Evolutionary conservation across 2,888 invertebrate genomes (phyloP), one percentile per base, ranked within the genome.

Genomic region (Eremobia ochroleuca): DNA sequence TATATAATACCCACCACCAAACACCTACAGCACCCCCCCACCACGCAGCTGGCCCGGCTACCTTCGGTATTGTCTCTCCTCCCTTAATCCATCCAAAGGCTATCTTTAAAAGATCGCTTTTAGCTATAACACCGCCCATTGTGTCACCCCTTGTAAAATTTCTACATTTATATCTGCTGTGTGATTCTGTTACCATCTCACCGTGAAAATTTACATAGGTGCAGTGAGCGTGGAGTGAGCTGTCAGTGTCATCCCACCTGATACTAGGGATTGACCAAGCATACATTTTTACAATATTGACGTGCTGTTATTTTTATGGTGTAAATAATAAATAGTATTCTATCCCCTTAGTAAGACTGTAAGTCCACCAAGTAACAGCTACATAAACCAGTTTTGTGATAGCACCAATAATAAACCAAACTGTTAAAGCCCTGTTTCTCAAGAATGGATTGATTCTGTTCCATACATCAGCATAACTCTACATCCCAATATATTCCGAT

Each of bases 401-500:
- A 46, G 11, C 40, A 40, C 2, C 25, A 37, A 64, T 18, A 64
- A 21, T 25, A 43, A 21, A 43, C 1, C 28, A 28, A 31, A 66
- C 21, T 21, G 8, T 8, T 4, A 43, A 66, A 43, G 8, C 4
- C 66, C 43, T 6, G 6, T 43, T 49, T 28, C n/a, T 28, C 34
- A 25, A 59, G 21, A 4, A 34, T 15, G 28, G 9, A 46, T 25
- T 71, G 21, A 21, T n/a, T 49, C 31, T 61, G 18, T 76, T 34
- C 37, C 6, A 40, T 13, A 40, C 11, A 65, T 25, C 79, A 69
- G 25, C 46, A 55, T 69, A 43, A 25, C n/a, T 52, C 25, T 28
- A 37, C 6, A 80, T 28, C 15, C 21, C 2, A 64, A 80, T 49
- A 61, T 15, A 43, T 79, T 64, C 28, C n/a, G 2, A 72, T 58